These are phyloP conservation scores for Ornithoptera priamus DNA, from an alignment of 2,888 invertebrate species.

Conservation along the genomic window DNA sequence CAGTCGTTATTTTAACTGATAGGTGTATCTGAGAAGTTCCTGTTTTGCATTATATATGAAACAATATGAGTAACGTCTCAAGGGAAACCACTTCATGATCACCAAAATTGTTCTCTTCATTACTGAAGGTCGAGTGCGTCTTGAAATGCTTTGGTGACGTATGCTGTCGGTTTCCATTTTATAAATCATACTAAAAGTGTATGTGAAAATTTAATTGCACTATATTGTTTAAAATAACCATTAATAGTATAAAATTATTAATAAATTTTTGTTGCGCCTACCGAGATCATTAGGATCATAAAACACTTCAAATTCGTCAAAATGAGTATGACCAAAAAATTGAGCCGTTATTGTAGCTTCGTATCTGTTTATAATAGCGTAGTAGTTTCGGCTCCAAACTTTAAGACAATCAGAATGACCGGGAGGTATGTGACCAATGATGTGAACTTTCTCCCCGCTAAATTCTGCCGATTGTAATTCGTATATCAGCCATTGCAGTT, in stretches of 20 bases:
- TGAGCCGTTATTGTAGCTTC: conserved; percentile 94
- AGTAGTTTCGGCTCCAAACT: conserved; percentile 97
- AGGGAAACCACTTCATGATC: not conserved
- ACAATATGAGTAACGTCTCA: not conserved
- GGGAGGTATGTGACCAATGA: conserved; percentile 98
- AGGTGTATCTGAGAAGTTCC: not conserved
- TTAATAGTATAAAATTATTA: not conserved
- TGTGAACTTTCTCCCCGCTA: conserved; percentile 96
- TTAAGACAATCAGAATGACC: conserved; percentile 96
- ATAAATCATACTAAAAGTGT: no score
- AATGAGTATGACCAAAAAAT: conserved; percentile 97
- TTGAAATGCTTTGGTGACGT: no score
- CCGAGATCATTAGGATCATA: conserved; percentile 91
- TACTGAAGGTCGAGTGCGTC: no score
- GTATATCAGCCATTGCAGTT: conserved; percentile 96
- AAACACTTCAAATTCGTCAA: conserved; percentile 95
- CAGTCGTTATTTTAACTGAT: no score
- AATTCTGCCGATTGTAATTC: conserved; percentile 96
- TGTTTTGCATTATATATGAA: not conserved
- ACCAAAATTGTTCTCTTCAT: no score
- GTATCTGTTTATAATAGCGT: conserved; percentile 92
- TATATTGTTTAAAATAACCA: not conserved
- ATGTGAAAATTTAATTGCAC: not conserved
- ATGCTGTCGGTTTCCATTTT: no score
- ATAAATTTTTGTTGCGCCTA: conserved; percentile 49